phyloP scores from a whole-genome alignment of 2,113 vertebrate species.

The Aspiorhynchus laticeps region DNA sequence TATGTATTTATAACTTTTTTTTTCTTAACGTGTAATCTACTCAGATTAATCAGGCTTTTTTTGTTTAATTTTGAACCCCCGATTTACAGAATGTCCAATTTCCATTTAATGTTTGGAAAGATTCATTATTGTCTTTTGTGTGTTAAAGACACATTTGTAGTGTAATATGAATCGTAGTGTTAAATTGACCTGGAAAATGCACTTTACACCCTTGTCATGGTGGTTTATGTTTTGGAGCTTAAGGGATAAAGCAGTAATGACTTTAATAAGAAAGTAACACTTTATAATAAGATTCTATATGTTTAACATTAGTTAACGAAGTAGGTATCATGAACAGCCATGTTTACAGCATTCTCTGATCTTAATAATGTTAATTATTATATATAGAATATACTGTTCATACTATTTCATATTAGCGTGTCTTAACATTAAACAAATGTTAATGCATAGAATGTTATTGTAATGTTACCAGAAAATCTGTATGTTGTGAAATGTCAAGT shows the following conservation, averaged over 20 bases:
- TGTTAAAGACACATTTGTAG: neutral
- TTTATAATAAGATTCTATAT: neutral
- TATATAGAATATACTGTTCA: neutral
- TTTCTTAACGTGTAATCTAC: neutral
- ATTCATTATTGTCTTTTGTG: neutral
- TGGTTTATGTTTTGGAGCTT: neutral
- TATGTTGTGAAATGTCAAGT: constrained; percentile 5
- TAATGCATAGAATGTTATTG: neutral
- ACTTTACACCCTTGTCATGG: constrained; percentile 27
- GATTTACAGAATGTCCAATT: neutral
- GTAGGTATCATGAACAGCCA: neutral
- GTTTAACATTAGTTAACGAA: neutral
- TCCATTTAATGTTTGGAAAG: neutral
- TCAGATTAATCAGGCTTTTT: neutral
- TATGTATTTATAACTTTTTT: constrained; percentile 15
- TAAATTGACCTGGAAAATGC: constrained; percentile 4
- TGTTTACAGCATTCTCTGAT: neutral
- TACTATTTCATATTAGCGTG: neutral
- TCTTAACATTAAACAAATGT: no score
- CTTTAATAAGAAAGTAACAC: neutral
- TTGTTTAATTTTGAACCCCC: neutral
- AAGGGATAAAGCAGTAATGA: neutral
- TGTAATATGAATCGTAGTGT: neutral
- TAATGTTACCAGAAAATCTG: neutral
- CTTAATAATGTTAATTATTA: no score